phyloP scores from a whole-genome alignment of 2,113 vertebrate genomes.

The Triplophysa dalaica region DNA sequence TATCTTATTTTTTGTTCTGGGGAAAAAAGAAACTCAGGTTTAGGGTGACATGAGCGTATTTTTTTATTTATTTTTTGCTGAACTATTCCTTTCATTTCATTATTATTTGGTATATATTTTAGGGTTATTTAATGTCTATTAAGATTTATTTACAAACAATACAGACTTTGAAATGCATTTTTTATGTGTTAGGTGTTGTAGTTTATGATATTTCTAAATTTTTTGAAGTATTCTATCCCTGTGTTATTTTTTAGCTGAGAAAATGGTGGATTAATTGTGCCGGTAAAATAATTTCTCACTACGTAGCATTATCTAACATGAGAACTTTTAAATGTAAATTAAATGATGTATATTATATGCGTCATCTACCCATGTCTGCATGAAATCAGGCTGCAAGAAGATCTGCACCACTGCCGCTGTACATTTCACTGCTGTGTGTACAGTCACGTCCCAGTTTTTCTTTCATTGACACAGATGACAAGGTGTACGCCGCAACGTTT shows the following conservation, averaged over 20 bases:
- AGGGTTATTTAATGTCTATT: no score
- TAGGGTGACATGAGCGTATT: no score
- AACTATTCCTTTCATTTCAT: no score
- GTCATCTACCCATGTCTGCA: not conserved
- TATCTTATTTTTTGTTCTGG: no score
- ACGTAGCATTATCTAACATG: no score
- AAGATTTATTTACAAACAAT: no score
- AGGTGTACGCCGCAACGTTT: not conserved
- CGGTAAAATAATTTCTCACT: not conserved
- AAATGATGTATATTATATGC: not conserved
- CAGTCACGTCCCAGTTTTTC: constrained; percentile 23
- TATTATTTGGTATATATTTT: no score
- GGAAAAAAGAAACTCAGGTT: no score
- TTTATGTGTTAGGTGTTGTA: not conserved
- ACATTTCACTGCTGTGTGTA: not conserved
- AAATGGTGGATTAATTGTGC: not conserved
- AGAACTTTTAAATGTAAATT: not conserved
- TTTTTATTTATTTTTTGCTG: no score
- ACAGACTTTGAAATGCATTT: no score
- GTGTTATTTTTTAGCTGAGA: not conserved
- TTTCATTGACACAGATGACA: constrained; percentile 25
- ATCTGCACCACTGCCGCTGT: constrained; percentile 8
- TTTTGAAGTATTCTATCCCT: not conserved
- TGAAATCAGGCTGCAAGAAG: not conserved
- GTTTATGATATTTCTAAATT: not conserved